Evolutionary conservation across 2,888 invertebrate genomes (phyloP), one percentile per base, ranked within the genome.

Genomic region (Eupithecia tripunctaria): DNA sequence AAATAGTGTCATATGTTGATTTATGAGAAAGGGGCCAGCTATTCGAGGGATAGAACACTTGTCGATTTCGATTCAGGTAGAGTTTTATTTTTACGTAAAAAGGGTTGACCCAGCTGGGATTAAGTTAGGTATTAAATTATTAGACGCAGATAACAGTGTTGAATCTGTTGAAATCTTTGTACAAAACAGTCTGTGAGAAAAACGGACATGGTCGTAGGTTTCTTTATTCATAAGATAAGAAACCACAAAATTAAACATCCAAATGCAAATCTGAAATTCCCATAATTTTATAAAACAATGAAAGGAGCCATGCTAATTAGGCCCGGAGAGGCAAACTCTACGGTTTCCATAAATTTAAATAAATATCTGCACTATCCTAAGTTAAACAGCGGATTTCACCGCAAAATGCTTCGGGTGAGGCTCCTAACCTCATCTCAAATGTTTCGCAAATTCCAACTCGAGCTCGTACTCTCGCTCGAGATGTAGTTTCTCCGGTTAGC

Each of bases 321-420:
- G 32, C 27, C 14, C 38, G 12, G 36, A 12, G 59, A 38, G 32
- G 59, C 47, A 18, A 68, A 60, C 38, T 56, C 32, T 68, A 27
- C 60, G 65, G 56, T 69, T 72, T 66, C 47, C 68, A 69, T 66
- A 68, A 69, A 69, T 59, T 67, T 56, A 70, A 70, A 41, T 66
- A 68, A 66, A 73, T 65, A 43, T 70, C 36, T 51, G 21, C 29
- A 69, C 66, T 69, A 69, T 62, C 67, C 56, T n/a, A 32, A 69
- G 32, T 36, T 63, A 63, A 32, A 63, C 63, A 36, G 18, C 62
- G n/a, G 36, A n/a, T n/a, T 60, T 21, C 63, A 18, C 69, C 60
- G 41, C 72, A 25, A 60, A 69, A 36, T 66, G 56, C 27, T 73
- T 47, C 60, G 25, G 51, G 36, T 27, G 15, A 32, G 51, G 56